These are phyloP conservation scores for Tachysurus vachellii DNA, from an alignment of 2,113 vertebrate genomes.

Conservation along the genomic window DNA sequence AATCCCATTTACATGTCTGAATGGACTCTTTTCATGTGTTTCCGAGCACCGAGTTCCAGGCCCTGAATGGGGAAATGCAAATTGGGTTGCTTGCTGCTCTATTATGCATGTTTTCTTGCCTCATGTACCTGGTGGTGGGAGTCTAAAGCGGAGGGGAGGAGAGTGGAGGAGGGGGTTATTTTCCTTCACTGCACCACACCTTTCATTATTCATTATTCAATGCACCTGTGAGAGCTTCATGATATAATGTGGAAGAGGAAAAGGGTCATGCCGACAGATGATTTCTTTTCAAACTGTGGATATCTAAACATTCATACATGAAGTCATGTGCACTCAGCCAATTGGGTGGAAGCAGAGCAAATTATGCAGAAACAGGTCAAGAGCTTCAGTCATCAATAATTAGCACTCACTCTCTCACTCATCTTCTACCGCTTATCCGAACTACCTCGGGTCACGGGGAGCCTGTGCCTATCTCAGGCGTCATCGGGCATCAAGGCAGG, in stretches of 20 bases:
- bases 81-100: conserved; percentile 85
- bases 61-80: conserved; percentile 87
- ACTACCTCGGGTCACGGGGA: too few species aligned
- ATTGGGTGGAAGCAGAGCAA: too few species aligned
- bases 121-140: conserved; percentile 83
- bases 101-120: conserved; percentile 85
- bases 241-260: conserved; percentile 71
- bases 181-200: conserved; percentile 71
- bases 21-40: conserved; percentile 89
- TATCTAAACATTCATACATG: background rate
- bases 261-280: conserved; percentile 63
- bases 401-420: background rate
- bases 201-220: conserved; percentile 92
- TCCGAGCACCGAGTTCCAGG: conserved; percentile 75
- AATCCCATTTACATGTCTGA: conserved; percentile 91
- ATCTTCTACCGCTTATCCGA: too few species aligned
- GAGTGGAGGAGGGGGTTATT: conserved; percentile 58
- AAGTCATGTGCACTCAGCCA: background rate
- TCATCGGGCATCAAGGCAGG: too few species aligned
- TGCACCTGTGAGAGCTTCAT: conserved; percentile 90
- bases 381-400: too few species aligned
- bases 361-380: too few species aligned
- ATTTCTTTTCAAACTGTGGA: background rate
- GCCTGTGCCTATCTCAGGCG: too few species aligned
- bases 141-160: conserved; percentile 60